Evolutionary conservation across 2,797 vertebrate genomes (phyloP), one percentile per base, ranked within the genome.

Genomic region (Sebastes baramenuke): DNA sequence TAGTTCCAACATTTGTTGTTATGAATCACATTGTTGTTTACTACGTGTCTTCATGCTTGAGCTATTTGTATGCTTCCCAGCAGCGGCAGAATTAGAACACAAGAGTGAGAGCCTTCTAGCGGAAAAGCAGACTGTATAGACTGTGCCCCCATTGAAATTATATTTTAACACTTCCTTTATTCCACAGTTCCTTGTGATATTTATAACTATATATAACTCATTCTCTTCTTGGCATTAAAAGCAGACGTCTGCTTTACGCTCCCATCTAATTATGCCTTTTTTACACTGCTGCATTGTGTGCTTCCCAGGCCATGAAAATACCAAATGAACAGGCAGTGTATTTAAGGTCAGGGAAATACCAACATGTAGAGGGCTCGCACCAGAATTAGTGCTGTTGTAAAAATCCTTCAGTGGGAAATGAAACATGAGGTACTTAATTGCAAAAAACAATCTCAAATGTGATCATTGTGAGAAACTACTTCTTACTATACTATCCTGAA

Each of bases 21-120:
- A 79, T 79, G 81, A 87, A 84, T 84, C 85, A 89, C 55, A 64
- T 25, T 76, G 75, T 79, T 85, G 76, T 85, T 78, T 79, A 30
- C 59, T 59, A 29, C 52, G 46, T 61, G 10, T 74, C 61, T 22
- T 60, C 12, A 64, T 65, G 69, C 56, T 61, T 74, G 54, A 77
- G 22, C 5, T 67, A 34, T 78, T 81, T 81, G 71, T 62, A 38
- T 67, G 14, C n/a, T 79, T 34, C 14, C 56, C 14, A 54, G 24
- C 34, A 75, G 64, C 62, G 68, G 42, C 18, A 59, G 42, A 55
- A 34, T 9, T 27, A 42, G 13, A 22, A 71, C 9, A 10, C 56
- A 25, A 24, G 22, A 67, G 5, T 38, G 25, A 60, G 16, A 24
- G 29, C 13, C 5, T 30, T 18, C 27, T 25, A 30, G 24, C 22